Conservation (phyloP, 2,797 vertebrate genomes). For the Melanotaenia parkinsoni region DNA sequence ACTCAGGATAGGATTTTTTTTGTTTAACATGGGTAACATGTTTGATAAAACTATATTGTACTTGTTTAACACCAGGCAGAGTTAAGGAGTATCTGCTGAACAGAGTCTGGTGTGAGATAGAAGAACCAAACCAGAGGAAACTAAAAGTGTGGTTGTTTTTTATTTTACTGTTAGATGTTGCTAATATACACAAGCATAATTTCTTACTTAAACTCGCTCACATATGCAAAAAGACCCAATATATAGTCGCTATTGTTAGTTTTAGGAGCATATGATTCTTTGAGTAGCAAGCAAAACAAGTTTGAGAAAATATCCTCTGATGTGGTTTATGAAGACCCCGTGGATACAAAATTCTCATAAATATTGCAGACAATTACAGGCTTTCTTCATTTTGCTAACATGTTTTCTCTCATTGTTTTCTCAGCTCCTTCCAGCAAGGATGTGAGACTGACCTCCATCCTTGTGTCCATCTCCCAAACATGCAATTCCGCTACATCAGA, state of each 20-base stretch:
- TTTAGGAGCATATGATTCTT: no score
- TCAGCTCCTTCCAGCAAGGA: background rate
- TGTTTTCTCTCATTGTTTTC: background rate
- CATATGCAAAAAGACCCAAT: no score
- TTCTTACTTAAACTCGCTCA: no score
- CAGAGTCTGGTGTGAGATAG: background rate
- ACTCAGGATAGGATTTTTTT: background rate
- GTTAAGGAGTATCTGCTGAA: background rate
- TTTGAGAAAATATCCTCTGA: no score
- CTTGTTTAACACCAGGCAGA: background rate
- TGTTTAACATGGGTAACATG: background rate
- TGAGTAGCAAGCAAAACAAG: no score
- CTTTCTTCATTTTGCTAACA: background rate
- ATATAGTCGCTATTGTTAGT: no score
- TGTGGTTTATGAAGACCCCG: no score
- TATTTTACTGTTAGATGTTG: no score
- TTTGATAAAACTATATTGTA: background rate
- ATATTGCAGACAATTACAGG: background rate
- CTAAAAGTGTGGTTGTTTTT: no score
- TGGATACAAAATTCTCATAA: no score
- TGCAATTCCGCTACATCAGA: background rate
- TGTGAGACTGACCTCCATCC: background rate
- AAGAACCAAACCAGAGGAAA: no score
- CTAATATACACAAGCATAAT: no score
- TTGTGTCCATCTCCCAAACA: background rate